Conservation (phyloP, 2,797 vertebrate species). For the Uromys caudimaculatus region DNA sequence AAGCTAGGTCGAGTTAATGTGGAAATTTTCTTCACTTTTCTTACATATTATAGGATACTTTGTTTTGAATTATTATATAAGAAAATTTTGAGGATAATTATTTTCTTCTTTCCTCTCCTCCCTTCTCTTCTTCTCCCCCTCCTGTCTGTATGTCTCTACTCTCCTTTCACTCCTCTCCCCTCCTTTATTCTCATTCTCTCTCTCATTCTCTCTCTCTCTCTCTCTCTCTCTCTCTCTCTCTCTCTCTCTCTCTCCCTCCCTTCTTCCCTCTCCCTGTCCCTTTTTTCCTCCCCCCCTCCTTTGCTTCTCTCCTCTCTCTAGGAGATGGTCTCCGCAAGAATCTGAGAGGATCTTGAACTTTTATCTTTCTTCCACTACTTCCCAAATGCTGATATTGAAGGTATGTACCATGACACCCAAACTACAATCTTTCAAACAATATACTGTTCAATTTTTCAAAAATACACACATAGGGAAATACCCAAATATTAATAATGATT, state of each 20-base stretch:
- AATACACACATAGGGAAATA: background rate
- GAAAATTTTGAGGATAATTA: background rate
- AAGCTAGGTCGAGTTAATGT: background rate
- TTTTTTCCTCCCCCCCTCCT: background rate
- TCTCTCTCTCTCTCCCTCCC: background rate
- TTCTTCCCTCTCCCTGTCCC: background rate
- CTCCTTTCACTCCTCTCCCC: background rate
- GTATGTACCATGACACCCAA: background rate
- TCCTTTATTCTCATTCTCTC: background rate
- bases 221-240: background rate
- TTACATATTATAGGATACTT: background rate
- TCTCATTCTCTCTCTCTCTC: background rate
- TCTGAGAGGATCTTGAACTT: background rate
- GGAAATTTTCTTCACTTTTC: constrained; percentile 18
- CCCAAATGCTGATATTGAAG: background rate
- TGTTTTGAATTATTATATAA: background rate
- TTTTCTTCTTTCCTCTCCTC: background rate
- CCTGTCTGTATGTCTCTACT: background rate
- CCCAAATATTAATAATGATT: background rate
- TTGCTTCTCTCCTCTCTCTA: background rate
- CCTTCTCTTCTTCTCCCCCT: no score
- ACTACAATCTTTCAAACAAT: background rate
- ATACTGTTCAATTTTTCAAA: background rate
- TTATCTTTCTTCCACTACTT: background rate
- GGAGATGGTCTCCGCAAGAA: background rate